A percentile compares a stretch with the other conserved stretches of the same genome.
phyloP scores from a whole-genome alignment of 2,888 invertebrate genomes.

The Cephus rjabovi region DNA sequence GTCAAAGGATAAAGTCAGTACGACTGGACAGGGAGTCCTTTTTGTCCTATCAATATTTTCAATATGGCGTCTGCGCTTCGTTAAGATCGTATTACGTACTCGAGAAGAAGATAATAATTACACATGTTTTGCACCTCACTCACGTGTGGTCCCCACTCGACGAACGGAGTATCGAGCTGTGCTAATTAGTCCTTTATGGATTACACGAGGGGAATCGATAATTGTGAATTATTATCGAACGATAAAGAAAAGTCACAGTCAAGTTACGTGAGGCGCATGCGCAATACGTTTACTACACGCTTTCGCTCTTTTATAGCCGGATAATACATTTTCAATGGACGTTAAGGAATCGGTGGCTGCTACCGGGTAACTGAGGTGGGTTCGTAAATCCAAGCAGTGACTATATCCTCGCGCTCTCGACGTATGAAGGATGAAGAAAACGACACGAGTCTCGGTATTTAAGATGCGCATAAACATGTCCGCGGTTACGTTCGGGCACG shows the following conservation, averaged over 20 bases:
- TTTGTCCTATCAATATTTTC: background rate
- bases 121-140: background rate
- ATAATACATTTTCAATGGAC: background rate
- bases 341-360: background rate
- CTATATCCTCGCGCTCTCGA: background rate
- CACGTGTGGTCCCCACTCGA: background rate
- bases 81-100: background rate
- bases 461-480: background rate
- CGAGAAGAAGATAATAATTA: background rate
- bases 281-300: background rate
- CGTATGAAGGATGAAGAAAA: background rate
- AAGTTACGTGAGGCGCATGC: conserved; percentile 3
- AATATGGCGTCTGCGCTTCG: background rate
- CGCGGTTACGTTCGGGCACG: background rate
- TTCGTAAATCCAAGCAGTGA: background rate
- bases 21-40: background rate
- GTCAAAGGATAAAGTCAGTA: background rate
- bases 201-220: conserved; percentile 1
- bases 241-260: background rate
- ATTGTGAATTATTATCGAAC: background rate
- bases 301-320: background rate
- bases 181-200: background rate
- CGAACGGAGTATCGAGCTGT: background rate
- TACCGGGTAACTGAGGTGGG: background rate
- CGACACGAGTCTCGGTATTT: background rate